Percentiles rank a stretch among this genome's conserved stretches.
Evolutionary conservation across 2,113 vertebrate species (phyloP).

Genomic region (Salvelinus fontinalis): DNA sequence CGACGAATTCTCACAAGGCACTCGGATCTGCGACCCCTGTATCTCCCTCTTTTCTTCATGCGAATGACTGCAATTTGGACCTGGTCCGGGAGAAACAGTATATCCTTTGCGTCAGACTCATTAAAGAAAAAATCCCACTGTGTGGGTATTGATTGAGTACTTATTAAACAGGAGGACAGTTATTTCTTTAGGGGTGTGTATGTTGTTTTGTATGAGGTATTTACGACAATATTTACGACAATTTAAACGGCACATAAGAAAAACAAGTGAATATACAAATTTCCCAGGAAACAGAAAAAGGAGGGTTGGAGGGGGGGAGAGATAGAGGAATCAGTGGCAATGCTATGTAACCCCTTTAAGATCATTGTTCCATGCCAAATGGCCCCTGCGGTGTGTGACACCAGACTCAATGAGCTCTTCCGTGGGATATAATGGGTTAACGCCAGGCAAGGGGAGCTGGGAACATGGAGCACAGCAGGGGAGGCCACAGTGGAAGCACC

Average conservation of each 20-base stretch:
- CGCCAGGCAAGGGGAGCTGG: slow-evolving; percentile 67
- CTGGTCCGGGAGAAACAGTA: too few species aligned
- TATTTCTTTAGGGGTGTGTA: slow-evolving; percentile 16
- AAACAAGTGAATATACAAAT: slow-evolving; percentile 48
- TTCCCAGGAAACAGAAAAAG: slow-evolving; percentile 39
- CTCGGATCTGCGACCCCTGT: too few species aligned
- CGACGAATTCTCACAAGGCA: too few species aligned
- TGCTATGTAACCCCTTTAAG: slow-evolving; percentile 64
- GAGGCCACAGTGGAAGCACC: slow-evolving; percentile 65
- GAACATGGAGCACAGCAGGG: slow-evolving; percentile 69
- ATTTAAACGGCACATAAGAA: slow-evolving; percentile 36
- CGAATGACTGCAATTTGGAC: too few species aligned
- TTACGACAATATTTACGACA: slow-evolving; percentile 25
- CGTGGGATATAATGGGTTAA: slow-evolving; percentile 74
- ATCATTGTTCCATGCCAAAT: slow-evolving; percentile 69
- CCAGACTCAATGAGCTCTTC: slow-evolving; percentile 68
- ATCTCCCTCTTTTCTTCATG: too few species aligned
- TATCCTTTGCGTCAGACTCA: too few species aligned
- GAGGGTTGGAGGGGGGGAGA: slow-evolving; percentile 29
- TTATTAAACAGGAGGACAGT: neutral
- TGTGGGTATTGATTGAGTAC: slow-evolving; percentile 13
- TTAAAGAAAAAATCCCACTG: neutral
- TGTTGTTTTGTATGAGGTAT: slow-evolving; percentile 17
- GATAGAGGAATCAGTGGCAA: slow-evolving; percentile 23
- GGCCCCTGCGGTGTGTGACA: slow-evolving; percentile 70